phyloP scores from a whole-genome alignment of 2,888 invertebrate genomes.

The Blastobasis adustella region DNA sequence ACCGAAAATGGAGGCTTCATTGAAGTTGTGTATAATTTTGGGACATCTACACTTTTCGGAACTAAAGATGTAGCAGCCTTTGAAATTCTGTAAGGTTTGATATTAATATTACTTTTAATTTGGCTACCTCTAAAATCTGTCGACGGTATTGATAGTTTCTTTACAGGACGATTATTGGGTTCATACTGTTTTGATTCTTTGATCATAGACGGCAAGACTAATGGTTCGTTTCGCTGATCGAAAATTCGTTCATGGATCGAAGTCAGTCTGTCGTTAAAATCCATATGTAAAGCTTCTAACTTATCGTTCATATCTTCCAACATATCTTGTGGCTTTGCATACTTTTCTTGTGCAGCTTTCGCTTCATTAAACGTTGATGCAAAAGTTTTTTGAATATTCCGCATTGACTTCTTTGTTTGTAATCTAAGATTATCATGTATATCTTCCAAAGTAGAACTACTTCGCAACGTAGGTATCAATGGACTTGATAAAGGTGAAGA shows the following conservation, averaged over 20 bases:
- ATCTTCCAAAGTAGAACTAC: too few species aligned
- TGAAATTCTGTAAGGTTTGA: slow-evolving; percentile 21
- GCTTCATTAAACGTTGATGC: slow-evolving; percentile 27
- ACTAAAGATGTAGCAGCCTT: slow-evolving; percentile 28
- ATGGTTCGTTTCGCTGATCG: too few species aligned
- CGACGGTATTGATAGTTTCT: too few species aligned
- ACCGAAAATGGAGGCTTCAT: slow-evolving; percentile 11
- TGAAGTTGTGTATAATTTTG: slow-evolving; percentile 17
- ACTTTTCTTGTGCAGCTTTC: slow-evolving; percentile 11
- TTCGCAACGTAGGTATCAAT: too few species aligned
- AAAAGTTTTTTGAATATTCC: slow-evolving; percentile 33
- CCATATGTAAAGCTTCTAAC: slow-evolving; percentile 42
- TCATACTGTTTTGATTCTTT: too few species aligned
- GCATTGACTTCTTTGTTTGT: slow-evolving; percentile 36
- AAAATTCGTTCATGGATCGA: slow-evolving; percentile 34
- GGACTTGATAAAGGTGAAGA: slow-evolving; percentile 15
- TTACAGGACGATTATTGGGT: too few species aligned
- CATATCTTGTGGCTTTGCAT: slow-evolving; percentile 33
- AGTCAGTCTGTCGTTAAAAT: slow-evolving; percentile 46
- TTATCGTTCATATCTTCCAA: slow-evolving; percentile 48
- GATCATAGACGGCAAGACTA: too few species aligned
- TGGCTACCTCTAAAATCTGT: too few species aligned
- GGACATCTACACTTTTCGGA: slow-evolving; percentile 24
- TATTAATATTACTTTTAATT: background rate
- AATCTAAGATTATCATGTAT: slow-evolving; percentile 26